Base-by-base conservation (phyloP, 2,113 vertebrate species). In the Dasyurus viverrinus region DNA sequence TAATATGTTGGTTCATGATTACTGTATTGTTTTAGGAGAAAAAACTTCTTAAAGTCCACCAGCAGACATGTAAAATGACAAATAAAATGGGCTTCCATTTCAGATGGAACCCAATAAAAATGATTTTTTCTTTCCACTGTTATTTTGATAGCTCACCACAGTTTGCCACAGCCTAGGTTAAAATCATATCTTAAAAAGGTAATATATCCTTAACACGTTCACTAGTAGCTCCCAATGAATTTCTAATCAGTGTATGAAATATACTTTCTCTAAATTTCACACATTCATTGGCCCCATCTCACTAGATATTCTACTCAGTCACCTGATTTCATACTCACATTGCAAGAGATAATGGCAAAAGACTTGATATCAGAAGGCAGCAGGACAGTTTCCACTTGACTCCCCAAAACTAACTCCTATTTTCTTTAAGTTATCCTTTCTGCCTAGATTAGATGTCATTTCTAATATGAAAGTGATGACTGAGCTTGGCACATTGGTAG, bases 211-310 rank as follows among this genome's bases (percentile, higher is more conserved):
- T 84, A 57, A 84, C 94, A 48, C 12, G 55, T 90, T 94, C 93
- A 57, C 22, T 93, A 50, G 27, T 92, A 42, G 25, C 90, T 95
- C 46, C 92, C 46, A 93, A n/a, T 89, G 68, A 94, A 55, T 92
- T 7, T 12, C 54, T 92, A 92, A 53, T 92, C 42, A 91, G 50
- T 89, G 3, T 76, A 47, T 90, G 92, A 53, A 42, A 60, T 90
- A 10, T 25, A 22, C 52, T 96, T 91, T 95, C 46, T 91, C 12
- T 47, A 96, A 94, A 96, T 93, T 94, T 95, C 50, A 93, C 89
- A 91, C 93, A 94, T 23, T 84, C 12, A 11, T 55, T 90, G 53
- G 9, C 55, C 93, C 93, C 53, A 93, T 93, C 90, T 95, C 52
- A 76, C 42, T 89, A 95, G 25, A 16, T 53, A 55, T 11, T 16